A percentile compares a stretch with the other conserved stretches of the same genome.
These are phyloP conservation scores for Cacatua alba DNA, from an alignment of 2,113 vertebrate species.

Conservation along the genomic window DNA sequence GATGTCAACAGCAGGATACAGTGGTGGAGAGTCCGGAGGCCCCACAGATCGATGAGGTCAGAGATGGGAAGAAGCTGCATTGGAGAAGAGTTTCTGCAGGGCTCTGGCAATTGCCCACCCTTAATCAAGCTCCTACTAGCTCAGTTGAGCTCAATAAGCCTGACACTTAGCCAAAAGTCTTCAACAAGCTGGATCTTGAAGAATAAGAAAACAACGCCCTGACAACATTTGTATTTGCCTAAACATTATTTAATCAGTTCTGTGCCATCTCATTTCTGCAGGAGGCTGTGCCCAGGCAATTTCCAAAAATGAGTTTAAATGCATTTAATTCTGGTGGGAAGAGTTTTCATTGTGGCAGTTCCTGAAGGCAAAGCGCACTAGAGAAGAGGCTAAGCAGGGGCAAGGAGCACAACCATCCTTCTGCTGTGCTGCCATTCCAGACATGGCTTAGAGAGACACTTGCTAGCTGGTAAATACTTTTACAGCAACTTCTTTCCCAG, in stretches of 20 bases:
- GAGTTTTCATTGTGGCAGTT: background rate
- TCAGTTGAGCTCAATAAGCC: background rate
- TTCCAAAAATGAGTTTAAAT: conserved; percentile 55
- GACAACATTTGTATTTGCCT: conserved; percentile 43
- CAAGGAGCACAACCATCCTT: background rate
- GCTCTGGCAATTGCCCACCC: conserved; percentile 1
- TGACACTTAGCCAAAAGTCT: background rate
- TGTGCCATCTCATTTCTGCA: conserved; percentile 54
- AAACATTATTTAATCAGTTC: conserved; percentile 52
- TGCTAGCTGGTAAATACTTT: background rate
- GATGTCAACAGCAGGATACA: background rate
- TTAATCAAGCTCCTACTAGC: conserved; percentile 19
- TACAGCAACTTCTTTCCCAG: background rate
- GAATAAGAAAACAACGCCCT: conserved; percentile 35
- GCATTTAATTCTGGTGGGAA: conserved; percentile 52
- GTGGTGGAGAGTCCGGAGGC: background rate
- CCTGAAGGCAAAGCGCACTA: background rate
- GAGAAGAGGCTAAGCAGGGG: background rate
- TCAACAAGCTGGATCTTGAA: conserved; percentile 49
- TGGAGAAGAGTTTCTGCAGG: background rate
- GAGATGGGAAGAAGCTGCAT: background rate
- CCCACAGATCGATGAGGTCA: background rate
- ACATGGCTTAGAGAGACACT: rapidly evolving
- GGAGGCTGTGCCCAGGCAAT: conserved; percentile 37
- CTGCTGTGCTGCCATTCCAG: background rate